Percentiles rank a stretch among this genome's conserved stretches.
These are phyloP conservation scores for Henricia sp. DNA, from an alignment of 53 echinoderm and acorn worm genomes.

Conservation along the genomic window DNA sequence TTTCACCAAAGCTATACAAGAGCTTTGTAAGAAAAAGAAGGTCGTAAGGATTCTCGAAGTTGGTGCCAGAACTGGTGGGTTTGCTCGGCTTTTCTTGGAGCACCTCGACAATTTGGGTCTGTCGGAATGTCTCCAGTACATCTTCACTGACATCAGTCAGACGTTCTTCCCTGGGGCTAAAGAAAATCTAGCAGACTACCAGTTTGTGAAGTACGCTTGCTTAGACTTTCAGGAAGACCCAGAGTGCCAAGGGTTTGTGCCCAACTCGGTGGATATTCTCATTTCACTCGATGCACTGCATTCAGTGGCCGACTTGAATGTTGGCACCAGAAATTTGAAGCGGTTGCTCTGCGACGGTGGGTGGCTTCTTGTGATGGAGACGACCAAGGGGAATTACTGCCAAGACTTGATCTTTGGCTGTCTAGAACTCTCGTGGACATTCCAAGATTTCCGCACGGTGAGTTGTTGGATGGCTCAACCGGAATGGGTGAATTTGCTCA, in stretches of 20 bases:
- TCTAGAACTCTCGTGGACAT: slow-evolving; percentile 86
- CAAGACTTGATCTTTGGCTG: slow-evolving; percentile 91
- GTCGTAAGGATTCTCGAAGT: slow-evolving; percentile 85
- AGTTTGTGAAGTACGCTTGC: slow-evolving; percentile 84
- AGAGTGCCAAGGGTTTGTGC: slow-evolving; percentile 83
- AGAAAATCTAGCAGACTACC: slow-evolving; percentile 74
- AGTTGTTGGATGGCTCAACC: slow-evolving; percentile 83
- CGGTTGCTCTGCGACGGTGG: slow-evolving; percentile 83
- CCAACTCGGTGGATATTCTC: slow-evolving; percentile 81
- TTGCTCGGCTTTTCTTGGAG: slow-evolving; percentile 75
- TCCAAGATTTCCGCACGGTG: slow-evolving; percentile 80
- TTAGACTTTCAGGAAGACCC: slow-evolving; percentile 88
- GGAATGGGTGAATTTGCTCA: slow-evolving; percentile 68
- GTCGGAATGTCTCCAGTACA: slow-evolving; percentile 75
- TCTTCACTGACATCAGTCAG: slow-evolving; percentile 93
- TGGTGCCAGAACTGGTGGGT: slow-evolving; percentile 89
- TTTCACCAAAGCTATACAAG: slow-evolving; percentile 63
- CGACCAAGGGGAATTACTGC: slow-evolving; percentile 73
- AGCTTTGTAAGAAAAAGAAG: slow-evolving; percentile 72
- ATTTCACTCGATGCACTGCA: slow-evolving; percentile 91
- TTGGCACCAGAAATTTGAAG: slow-evolving; percentile 69
- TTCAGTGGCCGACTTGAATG: slow-evolving; percentile 74
- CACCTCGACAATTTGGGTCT: slow-evolving; percentile 62
- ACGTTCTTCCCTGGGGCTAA: slow-evolving; percentile 91
- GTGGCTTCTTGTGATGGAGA: slow-evolving; percentile 77